Conservation (phyloP, 1,140 invertebrate genomes). For the Wiebesia pumilae region DNA sequence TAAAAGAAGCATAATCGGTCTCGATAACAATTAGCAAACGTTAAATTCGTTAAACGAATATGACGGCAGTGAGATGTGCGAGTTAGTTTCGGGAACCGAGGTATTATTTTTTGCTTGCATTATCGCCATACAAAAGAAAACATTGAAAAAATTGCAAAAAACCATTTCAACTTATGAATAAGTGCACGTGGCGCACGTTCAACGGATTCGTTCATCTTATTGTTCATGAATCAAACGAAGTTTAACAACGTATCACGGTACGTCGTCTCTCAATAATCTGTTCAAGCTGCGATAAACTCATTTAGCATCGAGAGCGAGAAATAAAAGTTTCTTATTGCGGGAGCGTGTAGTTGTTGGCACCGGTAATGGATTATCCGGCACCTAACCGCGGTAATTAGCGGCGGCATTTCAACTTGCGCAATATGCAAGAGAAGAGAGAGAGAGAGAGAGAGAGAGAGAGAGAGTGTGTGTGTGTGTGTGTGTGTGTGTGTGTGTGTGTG, state of each 20-base stretch:
- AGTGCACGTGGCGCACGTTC: background rate
- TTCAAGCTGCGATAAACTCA: background rate
- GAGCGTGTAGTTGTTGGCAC: background rate
- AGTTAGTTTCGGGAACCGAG: too few species aligned
- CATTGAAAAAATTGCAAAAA: background rate
- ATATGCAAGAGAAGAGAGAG: background rate
- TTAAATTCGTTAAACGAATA: too few species aligned
- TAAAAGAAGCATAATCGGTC: too few species aligned
- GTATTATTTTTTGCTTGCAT: too few species aligned
- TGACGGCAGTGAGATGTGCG: too few species aligned
- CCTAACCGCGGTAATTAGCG: too few species aligned
- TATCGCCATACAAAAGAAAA: too few species aligned
- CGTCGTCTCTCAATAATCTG: background rate
- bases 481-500: too few species aligned
- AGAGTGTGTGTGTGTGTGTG: too few species aligned
- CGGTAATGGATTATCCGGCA: background rate
- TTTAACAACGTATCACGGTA: background rate
- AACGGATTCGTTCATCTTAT: background rate
- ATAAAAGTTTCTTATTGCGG: background rate
- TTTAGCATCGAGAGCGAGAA: background rate
- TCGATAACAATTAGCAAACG: too few species aligned
- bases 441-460: too few species aligned
- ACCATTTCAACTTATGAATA: background rate
- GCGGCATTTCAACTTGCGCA: background rate
- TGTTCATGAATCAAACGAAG: background rate